phyloP scores from a whole-genome alignment of 1,140 invertebrate species.

The Pseudomyrmex cubaensis region DNA sequence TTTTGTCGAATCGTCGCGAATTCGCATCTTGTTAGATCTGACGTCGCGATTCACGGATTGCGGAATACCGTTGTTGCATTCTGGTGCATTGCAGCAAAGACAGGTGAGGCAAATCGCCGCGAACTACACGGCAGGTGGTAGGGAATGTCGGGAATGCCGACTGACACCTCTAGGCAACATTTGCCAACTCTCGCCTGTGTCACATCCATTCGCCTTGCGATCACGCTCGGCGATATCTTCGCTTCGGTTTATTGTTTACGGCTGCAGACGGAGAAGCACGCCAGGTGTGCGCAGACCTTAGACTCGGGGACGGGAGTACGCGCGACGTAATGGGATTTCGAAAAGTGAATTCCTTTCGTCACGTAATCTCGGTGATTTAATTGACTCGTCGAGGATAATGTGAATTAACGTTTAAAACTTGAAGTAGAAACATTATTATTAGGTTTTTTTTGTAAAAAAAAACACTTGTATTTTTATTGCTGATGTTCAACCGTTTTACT shows the following conservation, averaged over 20 bases:
- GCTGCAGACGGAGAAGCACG: background rate
- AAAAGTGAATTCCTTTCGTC: background rate
- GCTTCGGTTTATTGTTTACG: constrained; percentile 62
- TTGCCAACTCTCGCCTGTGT: constrained; percentile 64
- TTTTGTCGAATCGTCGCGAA: background rate
- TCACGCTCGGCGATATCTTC: constrained; percentile 35
- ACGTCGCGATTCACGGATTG: constrained; percentile 53
- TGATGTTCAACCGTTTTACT: too few relatives aligned
- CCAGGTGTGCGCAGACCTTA: background rate
- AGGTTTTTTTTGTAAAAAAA: too few relatives aligned
- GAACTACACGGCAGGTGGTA: constrained; percentile 58
- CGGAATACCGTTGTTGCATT: constrained; percentile 51
- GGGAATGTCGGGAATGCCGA: constrained; percentile 65
- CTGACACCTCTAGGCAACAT: constrained; percentile 67
- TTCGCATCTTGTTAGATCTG: background rate
- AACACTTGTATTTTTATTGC: too few relatives aligned
- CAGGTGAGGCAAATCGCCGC: constrained; percentile 67
- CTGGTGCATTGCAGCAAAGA: constrained; percentile 66
- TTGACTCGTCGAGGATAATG: background rate
- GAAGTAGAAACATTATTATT: too few relatives aligned
- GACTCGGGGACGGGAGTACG: background rate
- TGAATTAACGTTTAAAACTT: background rate
- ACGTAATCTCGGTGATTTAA: background rate
- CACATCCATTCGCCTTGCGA: constrained; percentile 69
- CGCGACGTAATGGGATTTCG: background rate